These are phyloP conservation scores for Zeuzera pyrina DNA, from an alignment of 2,888 invertebrate species.

Conservation along the genomic window DNA sequence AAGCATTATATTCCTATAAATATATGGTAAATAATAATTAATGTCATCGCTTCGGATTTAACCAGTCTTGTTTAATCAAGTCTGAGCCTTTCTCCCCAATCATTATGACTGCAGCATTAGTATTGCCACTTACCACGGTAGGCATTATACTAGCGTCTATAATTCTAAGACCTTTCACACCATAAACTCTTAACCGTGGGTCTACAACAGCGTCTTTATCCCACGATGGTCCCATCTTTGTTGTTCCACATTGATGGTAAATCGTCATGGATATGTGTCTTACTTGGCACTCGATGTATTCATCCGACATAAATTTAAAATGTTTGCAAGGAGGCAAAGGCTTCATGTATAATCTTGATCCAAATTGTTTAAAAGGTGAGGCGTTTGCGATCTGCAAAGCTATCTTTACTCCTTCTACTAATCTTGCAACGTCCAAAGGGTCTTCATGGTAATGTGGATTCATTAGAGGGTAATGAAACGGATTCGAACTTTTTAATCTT, in stretches of 20 bases:
- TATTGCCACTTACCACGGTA: conserved; percentile 89
- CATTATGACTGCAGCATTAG: conserved; percentile 94
- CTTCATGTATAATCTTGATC: conserved; percentile 81
- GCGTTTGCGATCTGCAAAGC: conserved; percentile 82
- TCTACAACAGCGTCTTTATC: conserved; percentile 88
- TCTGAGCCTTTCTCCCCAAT: conserved; percentile 92
- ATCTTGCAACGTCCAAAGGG: conserved; percentile 80
- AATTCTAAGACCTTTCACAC: conserved; percentile 83
- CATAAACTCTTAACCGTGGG: conserved; percentile 82
- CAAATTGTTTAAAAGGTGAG: conserved; percentile 85
- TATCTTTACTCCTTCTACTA: conserved; percentile 89
- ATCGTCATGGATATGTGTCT: conserved; percentile 91
- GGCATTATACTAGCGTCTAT: conserved; percentile 94
- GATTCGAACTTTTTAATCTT: conserved; percentile 83
- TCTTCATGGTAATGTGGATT: conserved; percentile 94
- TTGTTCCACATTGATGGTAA: conserved; percentile 90
- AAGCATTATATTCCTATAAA: too few relatives aligned
- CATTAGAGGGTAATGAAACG: conserved; percentile 89
- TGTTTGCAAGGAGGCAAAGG: conserved; percentile 86
- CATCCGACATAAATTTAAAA: conserved; percentile 81
- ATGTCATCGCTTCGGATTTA: conserved; percentile 48
- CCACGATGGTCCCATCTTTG: conserved; percentile 89
- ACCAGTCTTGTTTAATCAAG: conserved; percentile 89
- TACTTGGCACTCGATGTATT: conserved; percentile 90
- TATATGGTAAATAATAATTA: too few relatives aligned